phyloP scores from a whole-genome alignment of 2,113 vertebrate genomes.

The Campylomormyrus tamandua region DNA sequence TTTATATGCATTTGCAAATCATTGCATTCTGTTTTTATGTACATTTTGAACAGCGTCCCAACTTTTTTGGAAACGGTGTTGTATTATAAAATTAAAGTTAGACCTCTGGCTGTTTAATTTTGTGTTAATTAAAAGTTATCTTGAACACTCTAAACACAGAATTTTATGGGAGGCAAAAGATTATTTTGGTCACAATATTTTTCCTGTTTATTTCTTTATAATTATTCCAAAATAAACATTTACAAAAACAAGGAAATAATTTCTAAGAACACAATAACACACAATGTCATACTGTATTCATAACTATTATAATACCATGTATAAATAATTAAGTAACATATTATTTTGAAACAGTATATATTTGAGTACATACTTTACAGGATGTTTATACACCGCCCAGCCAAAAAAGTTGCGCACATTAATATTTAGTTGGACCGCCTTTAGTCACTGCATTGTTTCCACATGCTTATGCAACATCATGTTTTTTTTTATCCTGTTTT shows the following conservation, averaged over 20 bases:
- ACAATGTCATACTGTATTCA: conserved; percentile 39
- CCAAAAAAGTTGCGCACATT: background rate
- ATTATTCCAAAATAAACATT: conserved; percentile 57
- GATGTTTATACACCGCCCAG: background rate
- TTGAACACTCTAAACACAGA: background rate
- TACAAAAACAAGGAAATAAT: conserved; percentile 39
- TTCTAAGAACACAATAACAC: conserved; percentile 42
- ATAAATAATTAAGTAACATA: conserved; percentile 64
- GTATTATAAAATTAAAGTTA: background rate
- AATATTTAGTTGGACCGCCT: background rate
- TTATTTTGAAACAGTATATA: conserved; percentile 48
- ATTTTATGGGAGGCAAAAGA: background rate
- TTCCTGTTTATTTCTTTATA: conserved; percentile 64
- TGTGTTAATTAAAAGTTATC: background rate
- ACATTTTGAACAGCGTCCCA: background rate
- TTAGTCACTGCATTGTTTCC: background rate
- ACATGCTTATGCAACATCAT: background rate
- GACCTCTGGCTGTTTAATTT: background rate
- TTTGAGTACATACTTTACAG: conserved; percentile 27
- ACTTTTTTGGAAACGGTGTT: background rate
- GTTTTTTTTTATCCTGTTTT: background rate
- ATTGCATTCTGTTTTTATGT: background rate
- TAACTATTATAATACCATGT: conserved; percentile 48
- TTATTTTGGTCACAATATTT: conserved; percentile 47
- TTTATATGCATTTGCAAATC: background rate